phyloP scores from a whole-genome alignment of 2,888 invertebrate species.

The Oithona nana region DNA sequence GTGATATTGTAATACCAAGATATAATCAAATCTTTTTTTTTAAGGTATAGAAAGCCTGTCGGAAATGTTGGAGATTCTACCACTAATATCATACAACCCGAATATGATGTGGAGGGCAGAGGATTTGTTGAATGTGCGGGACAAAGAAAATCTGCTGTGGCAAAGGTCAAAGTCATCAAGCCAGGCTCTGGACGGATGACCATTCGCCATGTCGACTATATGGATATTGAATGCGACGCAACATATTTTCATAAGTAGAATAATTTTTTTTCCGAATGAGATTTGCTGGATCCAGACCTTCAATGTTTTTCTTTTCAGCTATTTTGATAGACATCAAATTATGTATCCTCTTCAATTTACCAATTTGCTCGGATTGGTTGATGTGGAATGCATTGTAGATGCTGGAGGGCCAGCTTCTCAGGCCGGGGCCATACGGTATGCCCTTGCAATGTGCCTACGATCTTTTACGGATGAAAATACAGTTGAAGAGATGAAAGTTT shows the following conservation, averaged over 20 bases:
- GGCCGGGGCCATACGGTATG: constrained; percentile 74
- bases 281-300: neutral
- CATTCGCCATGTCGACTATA: neutral
- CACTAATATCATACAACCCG: neutral
- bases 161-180: constrained; percentile 12
- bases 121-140: constrained; percentile 4
- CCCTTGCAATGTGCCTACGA: constrained; percentile 58
- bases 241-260: constrained; percentile 1
- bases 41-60: too few relatives aligned
- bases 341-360: constrained; percentile 68
- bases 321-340: constrained; percentile 32
- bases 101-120: neutral
- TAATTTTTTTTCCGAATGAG: neutral
- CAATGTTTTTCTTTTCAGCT: neutral
- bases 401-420: constrained; percentile 58
- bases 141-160: constrained; percentile 6
- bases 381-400: constrained; percentile 54
- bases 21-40: too few relatives aligned
- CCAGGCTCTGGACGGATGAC: constrained; percentile 9
- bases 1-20: too few relatives aligned
- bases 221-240: neutral
- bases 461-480: constrained; percentile 58
- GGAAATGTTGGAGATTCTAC: too few relatives aligned
- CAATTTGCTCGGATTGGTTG: constrained; percentile 52
- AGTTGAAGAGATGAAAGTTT: constrained; percentile 65